Percentiles rank a stretch among this genome's conserved stretches.
Evolutionary conservation across 23 tunicate genomes (phyloP).

Genomic region (Phallusia fumigata): DNA sequence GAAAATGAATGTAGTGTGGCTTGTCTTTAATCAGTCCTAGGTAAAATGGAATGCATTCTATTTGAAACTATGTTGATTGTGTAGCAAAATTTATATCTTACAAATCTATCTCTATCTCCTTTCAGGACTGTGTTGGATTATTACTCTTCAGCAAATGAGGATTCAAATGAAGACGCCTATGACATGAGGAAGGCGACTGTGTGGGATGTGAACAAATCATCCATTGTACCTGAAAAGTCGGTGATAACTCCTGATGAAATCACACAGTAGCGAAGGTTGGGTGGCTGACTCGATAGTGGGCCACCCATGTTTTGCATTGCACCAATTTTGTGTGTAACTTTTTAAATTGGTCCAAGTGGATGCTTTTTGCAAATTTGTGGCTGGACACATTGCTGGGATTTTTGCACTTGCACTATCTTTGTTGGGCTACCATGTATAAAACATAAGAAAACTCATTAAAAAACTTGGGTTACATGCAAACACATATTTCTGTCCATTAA

Average conservation of each 20-base stretch:
- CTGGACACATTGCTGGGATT: no score
- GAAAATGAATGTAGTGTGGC: no score
- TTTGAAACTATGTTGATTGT: not conserved
- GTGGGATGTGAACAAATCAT: conserved; percentile 63
- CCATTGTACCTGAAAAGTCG: conserved; percentile 43
- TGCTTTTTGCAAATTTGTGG: no score
- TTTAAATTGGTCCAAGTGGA: no score
- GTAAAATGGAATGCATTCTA: no score
- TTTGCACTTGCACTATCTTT: no score
- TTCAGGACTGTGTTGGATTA: conserved; percentile 85
- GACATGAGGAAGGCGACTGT: conserved; percentile 96
- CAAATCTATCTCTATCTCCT: not conserved
- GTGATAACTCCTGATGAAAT: conserved; percentile 94
- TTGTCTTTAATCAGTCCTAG: no score
- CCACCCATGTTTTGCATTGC: not conserved
- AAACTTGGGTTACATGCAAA: no score
- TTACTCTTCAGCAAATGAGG: conserved; percentile 79
- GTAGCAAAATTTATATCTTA: not conserved
- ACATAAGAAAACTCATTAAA: no score
- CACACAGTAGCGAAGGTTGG: not conserved
- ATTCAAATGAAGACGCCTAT: conserved; percentile 94
- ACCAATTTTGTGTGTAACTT: no score
- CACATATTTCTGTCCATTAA: no score
- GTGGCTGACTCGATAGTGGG: not conserved
- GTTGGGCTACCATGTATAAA: no score